Conservation (phyloP, 2,113 vertebrate genomes). For the Aphyosemion australe region DNA sequence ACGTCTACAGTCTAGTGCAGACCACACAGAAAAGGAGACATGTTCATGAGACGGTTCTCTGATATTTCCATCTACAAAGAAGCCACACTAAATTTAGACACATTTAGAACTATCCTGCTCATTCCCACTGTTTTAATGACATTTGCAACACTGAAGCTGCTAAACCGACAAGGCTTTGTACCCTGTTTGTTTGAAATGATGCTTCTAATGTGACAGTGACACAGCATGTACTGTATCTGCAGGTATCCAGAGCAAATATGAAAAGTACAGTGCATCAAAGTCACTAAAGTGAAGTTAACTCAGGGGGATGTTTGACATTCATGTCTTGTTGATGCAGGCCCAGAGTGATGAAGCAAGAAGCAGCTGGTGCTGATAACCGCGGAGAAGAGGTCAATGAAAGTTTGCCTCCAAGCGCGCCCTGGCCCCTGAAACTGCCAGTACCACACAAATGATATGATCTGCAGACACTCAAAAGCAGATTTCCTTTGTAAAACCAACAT, state of each 20-base stretch:
- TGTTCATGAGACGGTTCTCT: conserved; percentile 11
- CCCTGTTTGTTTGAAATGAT: conserved; percentile 40
- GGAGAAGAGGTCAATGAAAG: conserved; percentile 51
- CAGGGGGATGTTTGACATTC: conserved; percentile 59
- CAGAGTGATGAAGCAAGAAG: conserved; percentile 46
- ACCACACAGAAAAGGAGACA: neutral
- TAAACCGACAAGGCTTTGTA: conserved; percentile 33
- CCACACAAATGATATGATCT: neutral
- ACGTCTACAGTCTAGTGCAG: neutral
- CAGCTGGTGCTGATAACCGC: conserved; percentile 39
- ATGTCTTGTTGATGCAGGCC: conserved; percentile 64
- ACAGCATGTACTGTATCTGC: conserved; percentile 18
- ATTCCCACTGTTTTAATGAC: conserved; percentile 35
- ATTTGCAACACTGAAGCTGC: conserved; percentile 41
- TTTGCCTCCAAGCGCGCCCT: conserved; percentile 41
- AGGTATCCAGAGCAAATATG: conserved; percentile 18
- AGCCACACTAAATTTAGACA: conserved; percentile 51
- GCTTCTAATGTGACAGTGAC: conserved; percentile 24
- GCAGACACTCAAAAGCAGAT: neutral
- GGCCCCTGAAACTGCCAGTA: conserved; percentile 3
- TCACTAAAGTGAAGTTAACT: conserved; percentile 31
- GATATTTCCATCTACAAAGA: conserved; percentile 43
- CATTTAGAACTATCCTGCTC: conserved; percentile 8
- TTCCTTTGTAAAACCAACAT: neutral
- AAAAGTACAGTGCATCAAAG: conserved; percentile 15